phyloP scores from a whole-genome alignment of 2,888 invertebrate genomes.

The Caenorhabditis doughertyi region DNA sequence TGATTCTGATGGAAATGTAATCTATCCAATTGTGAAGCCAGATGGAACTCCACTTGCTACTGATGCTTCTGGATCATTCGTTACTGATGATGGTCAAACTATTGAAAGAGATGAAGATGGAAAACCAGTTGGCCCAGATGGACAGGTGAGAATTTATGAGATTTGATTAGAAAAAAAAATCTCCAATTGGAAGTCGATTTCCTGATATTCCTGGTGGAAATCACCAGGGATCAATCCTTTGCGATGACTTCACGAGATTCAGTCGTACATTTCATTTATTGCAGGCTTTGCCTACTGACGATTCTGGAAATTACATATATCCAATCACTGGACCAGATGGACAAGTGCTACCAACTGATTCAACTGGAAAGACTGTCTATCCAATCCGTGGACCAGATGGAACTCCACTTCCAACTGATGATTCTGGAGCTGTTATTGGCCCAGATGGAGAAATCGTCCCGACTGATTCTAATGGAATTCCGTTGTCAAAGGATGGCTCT shows the following conservation, averaged over 20 bases:
- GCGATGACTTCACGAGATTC: too few relatives aligned
- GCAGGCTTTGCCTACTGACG: too few relatives aligned
- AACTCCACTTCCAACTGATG: constrained; percentile 44
- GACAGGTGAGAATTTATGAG: constrained; percentile 25
- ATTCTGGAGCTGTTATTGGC: constrained; percentile 50
- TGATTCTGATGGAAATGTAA: background rate
- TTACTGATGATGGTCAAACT: constrained; percentile 11
- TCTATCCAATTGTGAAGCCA: constrained; percentile 3
- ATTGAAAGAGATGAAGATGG: constrained; percentile 6
- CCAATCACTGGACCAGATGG: constrained; percentile 67
- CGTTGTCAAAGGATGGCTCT: constrained; percentile 67
- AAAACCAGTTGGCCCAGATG: constrained; percentile 30
- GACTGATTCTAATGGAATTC: constrained; percentile 59
- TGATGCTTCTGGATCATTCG: background rate
- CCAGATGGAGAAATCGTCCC: constrained; percentile 62
- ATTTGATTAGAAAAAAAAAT: too few relatives aligned
- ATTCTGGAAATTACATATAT: too few relatives aligned
- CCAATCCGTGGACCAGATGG: constrained; percentile 47
- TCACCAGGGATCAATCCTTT: too few relatives aligned
- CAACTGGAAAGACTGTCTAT: constrained; percentile 47
- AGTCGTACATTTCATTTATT: too few relatives aligned
- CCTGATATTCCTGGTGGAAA: too few relatives aligned
- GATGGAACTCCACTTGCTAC: constrained; percentile 17
- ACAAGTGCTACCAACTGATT: constrained; percentile 55
- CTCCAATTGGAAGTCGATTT: too few relatives aligned